phyloP scores from a whole-genome alignment of 2,888 invertebrate genomes.

The Tipula helvola region DNA sequence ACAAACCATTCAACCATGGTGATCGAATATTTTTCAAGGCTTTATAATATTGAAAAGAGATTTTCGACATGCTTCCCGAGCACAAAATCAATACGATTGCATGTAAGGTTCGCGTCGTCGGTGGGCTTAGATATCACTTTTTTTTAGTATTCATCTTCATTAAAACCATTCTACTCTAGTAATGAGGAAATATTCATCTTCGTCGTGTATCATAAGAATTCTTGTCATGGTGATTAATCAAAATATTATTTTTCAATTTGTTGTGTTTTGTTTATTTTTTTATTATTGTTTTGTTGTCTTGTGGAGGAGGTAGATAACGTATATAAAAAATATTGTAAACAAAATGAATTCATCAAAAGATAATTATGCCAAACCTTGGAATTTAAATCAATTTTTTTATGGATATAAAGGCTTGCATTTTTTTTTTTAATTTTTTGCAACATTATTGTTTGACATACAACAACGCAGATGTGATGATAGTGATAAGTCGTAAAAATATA shows the following conservation, averaged over 20 bases:
- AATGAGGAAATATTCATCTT: neutral
- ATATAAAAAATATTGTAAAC: neutral
- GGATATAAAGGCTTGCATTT: neutral
- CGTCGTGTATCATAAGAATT: neutral
- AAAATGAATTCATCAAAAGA: neutral
- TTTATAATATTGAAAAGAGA: neutral
- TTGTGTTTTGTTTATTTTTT: neutral
- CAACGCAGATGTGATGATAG: neutral
- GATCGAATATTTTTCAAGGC: neutral
- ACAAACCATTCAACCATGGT: neutral
- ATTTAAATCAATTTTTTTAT: neutral
- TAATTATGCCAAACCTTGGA: conserved; percentile 4
- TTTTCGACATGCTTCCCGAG: neutral
- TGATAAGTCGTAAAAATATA: neutral
- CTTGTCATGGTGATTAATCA: neutral
- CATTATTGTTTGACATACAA: neutral
- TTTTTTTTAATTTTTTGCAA: neutral
- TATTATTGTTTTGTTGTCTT: neutral
- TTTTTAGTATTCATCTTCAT: neutral
- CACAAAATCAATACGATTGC: neutral
- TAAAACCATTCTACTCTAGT: neutral
- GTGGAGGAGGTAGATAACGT: neutral
- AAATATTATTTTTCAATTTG: neutral
- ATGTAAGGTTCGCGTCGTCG: neutral
- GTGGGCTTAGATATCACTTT: neutral